A percentile compares a stretch with the other conserved stretches of the same genome.
Evolutionary conservation across 1,140 invertebrate genomes (phyloP).

Genomic region (Zaprionus davidi): DNA sequence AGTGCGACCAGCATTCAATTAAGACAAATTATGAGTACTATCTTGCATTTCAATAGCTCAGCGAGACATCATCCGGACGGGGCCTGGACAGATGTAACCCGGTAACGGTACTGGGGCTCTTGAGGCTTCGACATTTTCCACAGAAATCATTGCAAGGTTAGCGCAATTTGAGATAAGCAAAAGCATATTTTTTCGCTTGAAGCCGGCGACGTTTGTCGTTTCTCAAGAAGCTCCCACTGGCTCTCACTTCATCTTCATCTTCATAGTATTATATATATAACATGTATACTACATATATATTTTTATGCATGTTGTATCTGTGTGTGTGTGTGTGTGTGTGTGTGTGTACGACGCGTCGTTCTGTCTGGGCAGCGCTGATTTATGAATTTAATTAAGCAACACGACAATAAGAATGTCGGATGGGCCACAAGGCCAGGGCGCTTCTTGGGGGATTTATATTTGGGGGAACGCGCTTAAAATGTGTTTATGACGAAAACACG

Average conservation of each 20-base stretch:
- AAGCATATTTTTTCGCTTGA: conserved; percentile 24
- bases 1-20: conserved; percentile 63
- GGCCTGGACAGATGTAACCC: neutral
- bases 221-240: conserved; percentile 33
- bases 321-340: conserved; percentile 7
- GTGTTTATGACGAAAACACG: conserved; percentile 62
- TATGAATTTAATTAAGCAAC: conserved; percentile 79
- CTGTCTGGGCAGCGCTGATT: conserved; percentile 54
- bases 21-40: conserved; percentile 78
- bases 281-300: conserved; percentile 9
- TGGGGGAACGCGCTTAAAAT: conserved; percentile 45
- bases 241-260: conserved; percentile 1
- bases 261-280: neutral
- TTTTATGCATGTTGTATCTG: neutral
- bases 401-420: conserved; percentile 55
- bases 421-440: conserved; percentile 40
- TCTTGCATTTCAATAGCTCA: conserved; percentile 70
- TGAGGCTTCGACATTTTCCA: conserved; percentile 22
- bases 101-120: neutral
- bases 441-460: conserved; percentile 46
- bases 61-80: conserved; percentile 13
- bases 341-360: neutral
- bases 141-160: conserved; percentile 58
- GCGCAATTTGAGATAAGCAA: conserved; percentile 45
- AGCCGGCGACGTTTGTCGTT: conserved; percentile 32